A percentile compares a stretch with the other conserved stretches of the same genome.
Evolutionary conservation across 2,113 vertebrate species (phyloP).

Genomic region (Uria lomvia): DNA sequence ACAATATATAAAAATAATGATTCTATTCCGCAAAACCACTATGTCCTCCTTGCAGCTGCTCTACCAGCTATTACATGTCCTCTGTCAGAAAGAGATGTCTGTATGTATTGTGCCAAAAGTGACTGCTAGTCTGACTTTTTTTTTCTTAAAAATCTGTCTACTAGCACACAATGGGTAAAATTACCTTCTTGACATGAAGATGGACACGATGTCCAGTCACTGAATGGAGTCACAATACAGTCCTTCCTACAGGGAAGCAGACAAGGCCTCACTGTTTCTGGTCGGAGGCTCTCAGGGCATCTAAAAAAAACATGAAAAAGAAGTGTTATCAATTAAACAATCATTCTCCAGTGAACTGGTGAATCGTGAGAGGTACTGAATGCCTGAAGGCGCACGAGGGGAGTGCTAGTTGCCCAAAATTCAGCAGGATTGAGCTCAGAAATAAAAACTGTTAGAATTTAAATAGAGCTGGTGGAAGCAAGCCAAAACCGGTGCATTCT

Average conservation of each 20-base stretch:
- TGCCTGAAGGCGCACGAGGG: not conserved
- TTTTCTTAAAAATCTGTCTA: not conserved
- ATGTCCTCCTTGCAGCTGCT: not conserved
- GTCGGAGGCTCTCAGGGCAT: slow-evolving; percentile 92
- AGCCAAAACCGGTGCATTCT: not conserved
- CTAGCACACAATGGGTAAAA: not conserved
- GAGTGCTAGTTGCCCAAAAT: not conserved
- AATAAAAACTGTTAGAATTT: not conserved
- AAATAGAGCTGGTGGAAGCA: not conserved
- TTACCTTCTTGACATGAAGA: slow-evolving; percentile 87
- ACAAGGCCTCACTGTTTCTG: slow-evolving; percentile 88
- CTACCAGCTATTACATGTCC: not conserved
- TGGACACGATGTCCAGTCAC: slow-evolving; percentile 89
- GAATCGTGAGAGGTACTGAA: not conserved
- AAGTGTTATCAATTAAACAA: not conserved
- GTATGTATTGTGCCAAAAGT: not conserved
- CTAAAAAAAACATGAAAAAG: slow-evolving; percentile 58
- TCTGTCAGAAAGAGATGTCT: not conserved
- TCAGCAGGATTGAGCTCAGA: not conserved
- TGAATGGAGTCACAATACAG: slow-evolving; percentile 89
- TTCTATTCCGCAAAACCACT: not conserved
- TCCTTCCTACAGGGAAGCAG: slow-evolving; percentile 92
- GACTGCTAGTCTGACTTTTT: not conserved
- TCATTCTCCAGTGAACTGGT: not conserved
- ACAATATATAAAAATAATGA: not conserved